Evolutionary conservation across 2,797 vertebrate species (phyloP), one percentile per base, ranked within the genome.

Genomic region (Myoxocephalus aenaeus): DNA sequence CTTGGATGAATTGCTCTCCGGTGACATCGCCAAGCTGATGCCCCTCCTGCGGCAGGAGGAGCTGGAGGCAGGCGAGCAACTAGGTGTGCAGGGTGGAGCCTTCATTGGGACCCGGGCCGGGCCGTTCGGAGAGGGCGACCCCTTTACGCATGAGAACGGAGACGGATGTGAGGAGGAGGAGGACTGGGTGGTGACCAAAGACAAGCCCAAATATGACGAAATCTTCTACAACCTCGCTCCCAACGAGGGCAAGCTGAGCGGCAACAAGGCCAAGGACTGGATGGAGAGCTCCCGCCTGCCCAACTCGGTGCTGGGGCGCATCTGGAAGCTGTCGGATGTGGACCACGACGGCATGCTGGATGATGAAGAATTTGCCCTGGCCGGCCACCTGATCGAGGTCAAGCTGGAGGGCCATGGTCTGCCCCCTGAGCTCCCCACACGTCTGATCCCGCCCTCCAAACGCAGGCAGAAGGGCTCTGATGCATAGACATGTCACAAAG

Each of bases 121-220:
- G 15, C 97, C 97, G 0, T 98, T 99, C 36, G 25, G 90, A 6
- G 97, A 97, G 88, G 96, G 96, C 0, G 95, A 96, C 0, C 95
- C 93, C 0, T 97, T 96, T 6, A 87, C 86, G 0, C 90, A 94
- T 74, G 93, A 91, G 27, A 95, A 96, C 1, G 96, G 95, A 36
- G 93, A 95, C 15, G 86, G 51, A 1, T 83, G 80, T 0, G 91
- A 89, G 13, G 94, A 94, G 1, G 94, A 95, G 74, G 96, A 94
- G 0, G 96, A 94, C 0, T 99, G 97, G 97, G 96, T 97, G 72
- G 97, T 98, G 89, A 98, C 94, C 63, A 98, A 97, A 87, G 97
- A 99, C 94, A 99, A 99, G 85, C 95, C 97, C 86, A 99, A 99
- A 56, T 99, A 99, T 0, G 97, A 99, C 1, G 97, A 99, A 84